Evolutionary conservation across 2,113 vertebrate genomes (phyloP).

Genomic region (Chionis minor): DNA sequence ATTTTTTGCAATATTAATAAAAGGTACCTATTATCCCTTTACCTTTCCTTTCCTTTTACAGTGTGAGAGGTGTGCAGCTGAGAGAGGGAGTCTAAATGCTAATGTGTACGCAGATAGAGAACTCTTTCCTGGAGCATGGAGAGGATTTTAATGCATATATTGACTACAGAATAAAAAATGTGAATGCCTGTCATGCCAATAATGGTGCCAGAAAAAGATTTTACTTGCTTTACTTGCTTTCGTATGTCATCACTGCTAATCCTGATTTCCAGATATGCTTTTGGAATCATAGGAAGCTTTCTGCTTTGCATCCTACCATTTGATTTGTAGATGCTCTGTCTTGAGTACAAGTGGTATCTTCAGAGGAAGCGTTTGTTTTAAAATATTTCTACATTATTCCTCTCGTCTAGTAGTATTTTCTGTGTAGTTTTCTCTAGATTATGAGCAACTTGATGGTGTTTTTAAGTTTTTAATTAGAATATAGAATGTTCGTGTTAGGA

Average conservation of each 20-base stretch:
- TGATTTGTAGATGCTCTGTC: neutral
- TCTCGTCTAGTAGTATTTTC: neutral
- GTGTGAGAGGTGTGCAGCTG: neutral
- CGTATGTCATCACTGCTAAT: neutral
- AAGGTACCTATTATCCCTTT: neutral
- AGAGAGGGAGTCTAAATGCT: neutral
- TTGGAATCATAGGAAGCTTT: neutral
- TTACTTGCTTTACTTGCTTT: neutral
- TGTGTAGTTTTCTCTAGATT: neutral
- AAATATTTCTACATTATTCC: neutral
- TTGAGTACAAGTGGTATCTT: neutral
- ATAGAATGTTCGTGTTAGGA: neutral
- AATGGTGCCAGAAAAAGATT: neutral
- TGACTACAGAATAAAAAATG: neutral
- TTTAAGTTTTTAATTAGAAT: neutral
- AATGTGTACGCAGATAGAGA: neutral
- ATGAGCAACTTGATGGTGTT: neutral
- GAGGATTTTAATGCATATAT: neutral
- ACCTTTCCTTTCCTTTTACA: conserved; percentile 11
- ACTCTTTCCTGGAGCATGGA: neutral
- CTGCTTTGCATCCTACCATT: neutral
- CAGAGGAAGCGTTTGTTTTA: neutral
- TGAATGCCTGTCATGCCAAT: neutral
- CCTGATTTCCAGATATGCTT: neutral
- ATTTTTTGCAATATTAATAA: neutral